Base-by-base conservation (phyloP, 2,797 vertebrate genomes). In the Odontamblyopus lacepedii region DNA sequence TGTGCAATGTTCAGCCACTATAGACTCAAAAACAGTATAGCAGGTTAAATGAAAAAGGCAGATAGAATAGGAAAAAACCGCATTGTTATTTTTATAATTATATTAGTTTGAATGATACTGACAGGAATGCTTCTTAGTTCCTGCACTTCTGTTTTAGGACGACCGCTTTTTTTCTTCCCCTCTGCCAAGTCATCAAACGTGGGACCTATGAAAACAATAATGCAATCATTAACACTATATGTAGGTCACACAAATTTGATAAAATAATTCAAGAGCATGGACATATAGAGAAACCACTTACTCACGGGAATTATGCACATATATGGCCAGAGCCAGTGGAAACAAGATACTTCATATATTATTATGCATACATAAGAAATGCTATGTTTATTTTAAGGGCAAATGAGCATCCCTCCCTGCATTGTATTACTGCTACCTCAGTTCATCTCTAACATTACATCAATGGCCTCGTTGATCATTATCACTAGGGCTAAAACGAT, bases 91-190 rank as follows among this genome's bases (percentile, higher is more conserved):
- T 53, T 56, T 3, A 23, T 19, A 11, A 35, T 35, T 35, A 35
- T 1, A 6, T n/a, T 63, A 15, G n/a, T 13, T 23, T 26, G 74
- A 77, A 63, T 82, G 48, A 65, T 76, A 93, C 97, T 97, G 94
- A 98, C 97, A 1, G 97, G 97, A 87, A 98, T 98, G 87, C 94
- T 96, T 90, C 95, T 95, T 77, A 98, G 93, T 0, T 96, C 96
- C 87, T 96, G 97, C 87, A 95, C 93, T 81, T 97, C 96, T 0
- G 92, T 93, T 90, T 96, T 96, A 35, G 95, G 95, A 73, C 95
- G 94, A 79, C 96, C 96, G 79, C 96, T 96, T 92, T 98, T 98
- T 89, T 95, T 96, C 92, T 94, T 98, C 67, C 94, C 94, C 88
- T 97, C 96, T 0, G 92, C 90, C 88, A 92, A 93, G 81, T 96